These are phyloP conservation scores for Alcedo quadribrachys DNA, from an alignment of 2,797 vertebrate genomes.

Conservation along the genomic window DNA sequence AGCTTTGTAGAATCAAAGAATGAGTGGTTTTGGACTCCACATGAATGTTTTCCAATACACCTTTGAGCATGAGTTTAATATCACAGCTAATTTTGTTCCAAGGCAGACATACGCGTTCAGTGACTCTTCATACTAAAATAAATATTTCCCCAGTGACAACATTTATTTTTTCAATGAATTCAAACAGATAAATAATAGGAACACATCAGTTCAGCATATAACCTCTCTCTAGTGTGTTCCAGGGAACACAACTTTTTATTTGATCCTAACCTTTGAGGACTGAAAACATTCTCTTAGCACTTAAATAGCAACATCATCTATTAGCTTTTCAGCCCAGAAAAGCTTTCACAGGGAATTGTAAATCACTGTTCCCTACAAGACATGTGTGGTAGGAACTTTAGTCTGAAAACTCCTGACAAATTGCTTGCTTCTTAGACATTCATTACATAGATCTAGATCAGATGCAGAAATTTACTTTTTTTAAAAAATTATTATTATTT, in stretches of 20 bases:
- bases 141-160: conserved; percentile 33
- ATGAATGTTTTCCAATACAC: background rate
- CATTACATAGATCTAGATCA: background rate
- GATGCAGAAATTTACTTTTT: conserved; percentile 10
- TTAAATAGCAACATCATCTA: conserved; percentile 64
- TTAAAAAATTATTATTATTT: background rate
- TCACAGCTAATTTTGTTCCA: conserved; percentile 31
- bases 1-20: background rate
- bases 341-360: conserved; percentile 60
- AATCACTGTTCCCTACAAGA: conserved; percentile 48
- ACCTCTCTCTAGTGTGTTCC: background rate
- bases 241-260: conserved; percentile 46
- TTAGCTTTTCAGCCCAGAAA: conserved; percentile 57
- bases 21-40: background rate
- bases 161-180: conserved; percentile 49
- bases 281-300: conserved; percentile 50
- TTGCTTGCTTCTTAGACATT: conserved; percentile 45
- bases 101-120: background rate
- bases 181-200: conserved; percentile 50
- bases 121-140: conserved; percentile 29
- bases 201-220: conserved; percentile 18
- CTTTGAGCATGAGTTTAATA: background rate
- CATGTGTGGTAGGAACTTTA: conserved; percentile 7
- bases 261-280: conserved; percentile 58
- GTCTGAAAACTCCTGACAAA: conserved; percentile 54